Conservation (phyloP, 2,888 invertebrate genomes). For the Meganola albula region DNA sequence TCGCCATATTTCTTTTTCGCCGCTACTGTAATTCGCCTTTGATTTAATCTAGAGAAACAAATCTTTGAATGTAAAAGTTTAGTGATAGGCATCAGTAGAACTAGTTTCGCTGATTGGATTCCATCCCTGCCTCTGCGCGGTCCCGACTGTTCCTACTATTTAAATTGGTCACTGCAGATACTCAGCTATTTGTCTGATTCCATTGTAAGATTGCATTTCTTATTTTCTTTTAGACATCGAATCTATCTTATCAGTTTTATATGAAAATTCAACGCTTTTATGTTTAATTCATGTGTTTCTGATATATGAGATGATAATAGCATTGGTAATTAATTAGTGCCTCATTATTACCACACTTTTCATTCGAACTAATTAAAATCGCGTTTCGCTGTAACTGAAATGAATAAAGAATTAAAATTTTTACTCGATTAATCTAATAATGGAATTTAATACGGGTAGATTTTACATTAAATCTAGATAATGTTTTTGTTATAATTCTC, state of each 20-base stretch:
- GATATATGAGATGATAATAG: conserved; percentile 6
- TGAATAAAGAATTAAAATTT: too few species aligned
- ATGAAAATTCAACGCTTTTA: too few species aligned
- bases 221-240: conserved; percentile 52
- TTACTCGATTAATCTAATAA: too few species aligned
- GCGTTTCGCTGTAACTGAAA: conserved; percentile 14
- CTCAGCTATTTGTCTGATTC: conserved; percentile 67
- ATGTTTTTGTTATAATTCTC: too few species aligned
- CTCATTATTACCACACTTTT: conserved; percentile 11
- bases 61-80: conserved; percentile 77
- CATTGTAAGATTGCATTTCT: conserved; percentile 67
- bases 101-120: conserved; percentile 76
- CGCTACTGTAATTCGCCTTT: conserved; percentile 77
- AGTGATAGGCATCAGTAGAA: conserved; percentile 74
- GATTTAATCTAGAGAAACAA: conserved; percentile 78
- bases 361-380: conserved; percentile 16
- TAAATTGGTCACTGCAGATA: conserved; percentile 65
- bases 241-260: conserved; percentile 9
- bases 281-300: too few species aligned
- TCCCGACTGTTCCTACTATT: conserved; percentile 56
- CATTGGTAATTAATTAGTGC: conserved; percentile 10
- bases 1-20: conserved; percentile 76
- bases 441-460: too few species aligned
- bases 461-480: too few species aligned
- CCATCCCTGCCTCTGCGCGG: conserved; percentile 48